Conservation (phyloP, 2,888 invertebrate species). For the Drosophila eohydei region DNA sequence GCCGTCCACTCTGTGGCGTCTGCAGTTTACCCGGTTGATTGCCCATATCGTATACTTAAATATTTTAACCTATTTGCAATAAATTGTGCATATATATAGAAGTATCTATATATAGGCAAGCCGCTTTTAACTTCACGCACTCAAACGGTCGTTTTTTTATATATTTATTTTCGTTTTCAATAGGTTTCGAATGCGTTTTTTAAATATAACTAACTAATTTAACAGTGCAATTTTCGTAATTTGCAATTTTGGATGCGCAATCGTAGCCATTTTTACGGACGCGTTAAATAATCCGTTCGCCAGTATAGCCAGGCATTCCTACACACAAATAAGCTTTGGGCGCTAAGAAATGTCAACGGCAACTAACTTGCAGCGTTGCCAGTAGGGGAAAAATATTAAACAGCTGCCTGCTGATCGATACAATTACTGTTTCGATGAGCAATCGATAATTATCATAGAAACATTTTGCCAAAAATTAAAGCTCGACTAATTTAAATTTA, state of each 20-base stretch:
- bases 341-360: constrained; percentile 64
- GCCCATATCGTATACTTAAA: constrained; percentile 86
- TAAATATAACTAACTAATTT: constrained; percentile 25
- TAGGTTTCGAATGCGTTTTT: constrained; percentile 35
- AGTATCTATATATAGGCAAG: constrained; percentile 71
- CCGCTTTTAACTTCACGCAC: constrained; percentile 59
- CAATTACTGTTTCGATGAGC: constrained; percentile 2
- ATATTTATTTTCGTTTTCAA: constrained; percentile 29
- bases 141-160: constrained; percentile 32
- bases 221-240: constrained; percentile 48
- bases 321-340: constrained; percentile 60
- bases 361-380: constrained; percentile 54
- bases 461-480: not conserved
- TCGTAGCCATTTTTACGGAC: constrained; percentile 75
- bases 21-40: constrained; percentile 88
- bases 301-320: constrained; percentile 55
- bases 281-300: constrained; percentile 83
- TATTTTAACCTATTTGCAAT: constrained; percentile 76
- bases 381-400: constrained; percentile 18
- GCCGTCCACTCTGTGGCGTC: constrained; percentile 86
- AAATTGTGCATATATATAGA: constrained; percentile 72
- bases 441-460: not conserved
- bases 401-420: constrained; percentile 32
- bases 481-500: not conserved
- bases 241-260: constrained; percentile 53